These are phyloP conservation scores for Caenorhabditis angaria DNA, from an alignment of 2,888 invertebrate species.

Conservation along the genomic window DNA sequence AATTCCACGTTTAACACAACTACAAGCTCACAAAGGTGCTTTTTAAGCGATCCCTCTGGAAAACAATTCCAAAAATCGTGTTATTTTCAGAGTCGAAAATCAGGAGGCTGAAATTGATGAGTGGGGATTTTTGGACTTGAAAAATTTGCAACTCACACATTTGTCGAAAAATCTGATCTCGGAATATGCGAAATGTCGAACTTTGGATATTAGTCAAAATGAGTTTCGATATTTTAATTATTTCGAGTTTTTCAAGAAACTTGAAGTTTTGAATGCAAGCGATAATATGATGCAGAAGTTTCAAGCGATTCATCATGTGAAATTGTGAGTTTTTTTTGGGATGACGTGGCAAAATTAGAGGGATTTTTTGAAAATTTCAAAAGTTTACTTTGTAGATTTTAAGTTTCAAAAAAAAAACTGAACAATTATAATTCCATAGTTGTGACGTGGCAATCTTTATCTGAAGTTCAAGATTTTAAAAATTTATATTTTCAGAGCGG, in stretches of 20 bases:
- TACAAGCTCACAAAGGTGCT: not conserved
- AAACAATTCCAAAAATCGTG: not conserved
- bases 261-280: slow-evolving; percentile 19
- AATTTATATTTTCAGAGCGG: too few species aligned
- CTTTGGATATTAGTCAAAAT: slow-evolving; percentile 3
- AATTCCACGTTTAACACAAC: slow-evolving; percentile 24
- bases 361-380: not conserved
- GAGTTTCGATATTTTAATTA: not conserved
- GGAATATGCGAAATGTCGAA: slow-evolving; percentile 15
- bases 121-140: slow-evolving; percentile 30
- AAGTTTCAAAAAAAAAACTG: too few species aligned
- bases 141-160: slow-evolving; percentile 26
- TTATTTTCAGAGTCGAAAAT: slow-evolving; percentile 32
- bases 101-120: slow-evolving; percentile 18
- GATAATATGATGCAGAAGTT: not conserved
- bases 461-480: too few species aligned
- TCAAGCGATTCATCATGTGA: not conserved
- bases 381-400: too few species aligned
- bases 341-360: too few species aligned
- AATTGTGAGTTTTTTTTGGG: not conserved
- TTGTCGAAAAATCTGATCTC: slow-evolving; percentile 18
- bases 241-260: slow-evolving; percentile 8
- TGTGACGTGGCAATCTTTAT: too few species aligned
- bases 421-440: too few species aligned
- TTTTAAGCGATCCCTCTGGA: not conserved